Evolutionary conservation across 2,797 vertebrate species (phyloP).

Genomic region (Clamator glandarius): DNA sequence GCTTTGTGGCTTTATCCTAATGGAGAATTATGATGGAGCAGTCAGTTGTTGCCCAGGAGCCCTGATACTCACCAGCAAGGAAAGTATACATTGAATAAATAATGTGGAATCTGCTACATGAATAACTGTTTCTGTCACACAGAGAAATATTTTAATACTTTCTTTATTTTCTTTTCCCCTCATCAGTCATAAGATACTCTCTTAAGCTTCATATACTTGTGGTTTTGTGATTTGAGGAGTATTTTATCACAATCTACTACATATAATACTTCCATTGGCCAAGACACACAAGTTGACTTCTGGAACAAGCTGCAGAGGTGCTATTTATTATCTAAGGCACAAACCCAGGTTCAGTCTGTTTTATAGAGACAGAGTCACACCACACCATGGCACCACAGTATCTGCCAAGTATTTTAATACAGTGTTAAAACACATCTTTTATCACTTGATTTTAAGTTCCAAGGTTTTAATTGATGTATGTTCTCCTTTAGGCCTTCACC

Average conservation of each 20-base stretch:
- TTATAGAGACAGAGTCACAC: neutral
- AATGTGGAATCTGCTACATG: neutral
- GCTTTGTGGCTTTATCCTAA: slow-evolving; percentile 3
- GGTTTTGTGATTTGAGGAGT: neutral
- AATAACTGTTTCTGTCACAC: neutral
- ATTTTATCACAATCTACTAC: neutral
- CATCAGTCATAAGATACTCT: neutral
- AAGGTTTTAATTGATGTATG: no score
- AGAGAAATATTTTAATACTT: neutral
- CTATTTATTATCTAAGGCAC: neutral
- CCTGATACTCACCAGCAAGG: neutral
- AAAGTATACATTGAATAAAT: slow-evolving; percentile 6
- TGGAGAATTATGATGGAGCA: neutral
- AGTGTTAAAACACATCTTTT: neutral
- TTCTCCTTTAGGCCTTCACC: no score
- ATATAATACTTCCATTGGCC: neutral
- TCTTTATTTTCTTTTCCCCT: neutral
- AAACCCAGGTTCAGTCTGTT: neutral
- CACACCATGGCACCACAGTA: neutral
- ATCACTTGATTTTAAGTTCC: neutral
- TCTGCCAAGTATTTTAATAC: neutral
- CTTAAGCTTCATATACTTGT: neutral
- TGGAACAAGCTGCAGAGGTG: neutral
- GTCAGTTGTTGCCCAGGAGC: neutral
- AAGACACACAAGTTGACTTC: neutral